A percentile compares a stretch with the other conserved stretches of the same genome.
Evolutionary conservation across 1,140 invertebrate genomes (phyloP).

Genomic region (Monomorium pharaonis): DNA sequence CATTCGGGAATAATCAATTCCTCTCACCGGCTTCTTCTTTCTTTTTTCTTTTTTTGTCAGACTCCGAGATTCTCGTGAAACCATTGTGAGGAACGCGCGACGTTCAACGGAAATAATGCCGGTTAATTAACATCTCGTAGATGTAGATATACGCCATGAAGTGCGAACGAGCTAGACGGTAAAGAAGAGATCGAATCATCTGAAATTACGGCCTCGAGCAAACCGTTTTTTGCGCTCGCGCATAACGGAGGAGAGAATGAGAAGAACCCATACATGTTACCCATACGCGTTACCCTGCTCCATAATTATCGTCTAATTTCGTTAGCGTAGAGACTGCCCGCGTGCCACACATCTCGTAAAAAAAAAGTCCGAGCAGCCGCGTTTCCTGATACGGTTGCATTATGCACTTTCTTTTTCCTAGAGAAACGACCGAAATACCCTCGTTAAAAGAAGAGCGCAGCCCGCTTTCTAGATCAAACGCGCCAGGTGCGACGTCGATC

Average conservation of each 20-base stretch:
- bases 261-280: neutral
- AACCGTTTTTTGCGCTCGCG: neutral
- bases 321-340: constrained; percentile 3
- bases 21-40: neutral
- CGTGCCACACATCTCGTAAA: constrained; percentile 22
- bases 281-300: neutral
- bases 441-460: constrained; percentile 40
- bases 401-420: constrained; percentile 64
- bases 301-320: constrained; percentile 52
- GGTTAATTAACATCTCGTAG: constrained; percentile 28
- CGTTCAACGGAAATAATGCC: neutral
- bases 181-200: neutral
- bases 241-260: neutral
- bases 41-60: neutral
- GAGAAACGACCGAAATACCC: constrained; percentile 56
- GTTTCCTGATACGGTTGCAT: constrained; percentile 37
- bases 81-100: constrained; percentile 14
- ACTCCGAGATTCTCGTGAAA: neutral
- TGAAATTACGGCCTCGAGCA: neutral
- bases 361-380: constrained; percentile 26
- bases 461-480: constrained; percentile 49
- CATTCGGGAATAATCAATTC: constrained; percentile 50
- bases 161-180: neutral
- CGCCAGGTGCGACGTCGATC: constrained; percentile 21
- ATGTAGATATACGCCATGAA: neutral